Percentiles rank a stretch among this genome's conserved stretches.
Conservation (phyloP, 2,113 vertebrate genomes). For the Siphamia tubifer region DNA sequence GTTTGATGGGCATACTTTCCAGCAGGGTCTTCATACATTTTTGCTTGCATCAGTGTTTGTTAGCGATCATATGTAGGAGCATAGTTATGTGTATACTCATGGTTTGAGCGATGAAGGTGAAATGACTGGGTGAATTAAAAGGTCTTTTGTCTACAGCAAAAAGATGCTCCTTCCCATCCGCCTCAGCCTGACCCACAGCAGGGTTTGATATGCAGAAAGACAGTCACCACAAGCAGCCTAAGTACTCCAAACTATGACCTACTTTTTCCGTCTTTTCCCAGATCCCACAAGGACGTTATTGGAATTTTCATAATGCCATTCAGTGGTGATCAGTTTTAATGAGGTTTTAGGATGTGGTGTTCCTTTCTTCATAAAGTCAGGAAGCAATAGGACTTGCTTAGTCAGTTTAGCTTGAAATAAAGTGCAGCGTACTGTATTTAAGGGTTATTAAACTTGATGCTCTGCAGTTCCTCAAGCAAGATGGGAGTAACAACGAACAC, state of each 20-base stretch:
- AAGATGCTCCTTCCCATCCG: slow-evolving; percentile 7
- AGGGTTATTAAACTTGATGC: too few species aligned
- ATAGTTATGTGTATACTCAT: not conserved
- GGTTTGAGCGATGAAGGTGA: slow-evolving; percentile 12
- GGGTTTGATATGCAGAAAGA: slow-evolving; percentile 3
- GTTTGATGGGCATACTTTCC: slow-evolving; percentile 42
- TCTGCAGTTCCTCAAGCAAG: too few species aligned
- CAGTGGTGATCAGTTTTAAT: not conserved
- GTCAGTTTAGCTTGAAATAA: too few species aligned
- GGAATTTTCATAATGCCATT: not conserved
- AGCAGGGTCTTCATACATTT: not conserved
- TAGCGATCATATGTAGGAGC: not conserved
- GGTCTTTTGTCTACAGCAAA: slow-evolving; percentile 50
- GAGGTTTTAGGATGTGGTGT: not conserved
- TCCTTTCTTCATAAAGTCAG: too few species aligned
- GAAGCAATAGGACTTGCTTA: too few species aligned
- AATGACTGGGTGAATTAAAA: slow-evolving; percentile 49
- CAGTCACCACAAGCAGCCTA: not conserved
- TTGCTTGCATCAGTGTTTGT: not conserved
- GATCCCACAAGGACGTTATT: not conserved
- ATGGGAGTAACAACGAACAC: too few species aligned
- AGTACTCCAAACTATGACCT: slow-evolving; percentile 3
- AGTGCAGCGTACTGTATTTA: too few species aligned
- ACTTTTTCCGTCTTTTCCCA: slow-evolving; percentile 3
- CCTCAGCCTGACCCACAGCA: slow-evolving; percentile 5